These are phyloP conservation scores for Drosophila pruinosa DNA, from an alignment of 1,140 invertebrate species.

Conservation along the genomic window DNA sequence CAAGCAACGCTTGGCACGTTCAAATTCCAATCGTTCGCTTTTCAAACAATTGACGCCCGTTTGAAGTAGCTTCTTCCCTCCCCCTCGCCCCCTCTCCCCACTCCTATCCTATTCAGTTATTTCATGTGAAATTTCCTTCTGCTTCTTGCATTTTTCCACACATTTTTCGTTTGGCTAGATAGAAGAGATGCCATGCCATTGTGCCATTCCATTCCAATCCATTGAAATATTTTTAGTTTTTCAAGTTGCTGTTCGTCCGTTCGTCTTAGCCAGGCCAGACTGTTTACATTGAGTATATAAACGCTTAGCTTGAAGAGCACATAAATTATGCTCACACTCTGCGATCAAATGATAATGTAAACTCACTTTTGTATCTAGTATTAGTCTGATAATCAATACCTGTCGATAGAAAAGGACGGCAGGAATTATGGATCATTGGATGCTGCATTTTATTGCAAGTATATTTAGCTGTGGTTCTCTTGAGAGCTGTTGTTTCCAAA, in stretches of 20 bases:
- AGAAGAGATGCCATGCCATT: slow-evolving; percentile 9
- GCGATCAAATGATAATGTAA: background rate
- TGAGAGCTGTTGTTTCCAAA: no score
- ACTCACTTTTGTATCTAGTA: background rate
- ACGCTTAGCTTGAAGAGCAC: background rate
- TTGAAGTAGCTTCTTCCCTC: slow-evolving; percentile 53
- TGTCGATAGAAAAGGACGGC: background rate
- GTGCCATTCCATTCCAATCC: slow-evolving; percentile 9
- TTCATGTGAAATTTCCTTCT: slow-evolving; percentile 22
- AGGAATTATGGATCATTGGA: background rate
- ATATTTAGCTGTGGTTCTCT: background rate
- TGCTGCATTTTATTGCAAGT: background rate
- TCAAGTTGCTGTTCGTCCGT: background rate
- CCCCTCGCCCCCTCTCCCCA: background rate
- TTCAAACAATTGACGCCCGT: slow-evolving; percentile 70
- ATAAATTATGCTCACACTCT: background rate
- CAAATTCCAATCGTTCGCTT: slow-evolving; percentile 41
- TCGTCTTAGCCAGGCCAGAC: background rate
- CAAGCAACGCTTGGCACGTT: slow-evolving; percentile 40
- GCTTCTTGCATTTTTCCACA: slow-evolving; percentile 9
- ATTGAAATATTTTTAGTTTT: background rate
- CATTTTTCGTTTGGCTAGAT: slow-evolving; percentile 15
- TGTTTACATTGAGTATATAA: slow-evolving; percentile 5
- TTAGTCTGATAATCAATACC: background rate
- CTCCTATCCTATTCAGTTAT: background rate